Conservation (phyloP, 1,140 invertebrate genomes). For the Metaphire vulgaris region DNA sequence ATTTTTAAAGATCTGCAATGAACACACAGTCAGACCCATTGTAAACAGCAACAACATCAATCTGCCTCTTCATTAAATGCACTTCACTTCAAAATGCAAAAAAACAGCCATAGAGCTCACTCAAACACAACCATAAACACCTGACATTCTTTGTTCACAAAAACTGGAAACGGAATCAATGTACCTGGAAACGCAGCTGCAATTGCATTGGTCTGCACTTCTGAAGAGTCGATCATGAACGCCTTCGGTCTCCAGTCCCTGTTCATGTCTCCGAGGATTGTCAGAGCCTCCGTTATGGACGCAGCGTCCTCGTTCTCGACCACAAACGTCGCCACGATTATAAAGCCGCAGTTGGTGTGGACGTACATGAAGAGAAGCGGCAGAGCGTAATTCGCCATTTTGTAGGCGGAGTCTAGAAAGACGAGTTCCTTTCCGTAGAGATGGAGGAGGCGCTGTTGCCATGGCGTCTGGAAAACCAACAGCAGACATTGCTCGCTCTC, state of each 20-base stretch:
- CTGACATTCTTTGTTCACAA: no score
- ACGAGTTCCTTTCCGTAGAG: conserved; percentile 31
- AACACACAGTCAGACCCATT: no score
- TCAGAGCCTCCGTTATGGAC: conserved; percentile 29
- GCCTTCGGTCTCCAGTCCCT: conserved; percentile 26
- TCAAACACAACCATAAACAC: no score
- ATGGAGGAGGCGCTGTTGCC: conserved; percentile 25
- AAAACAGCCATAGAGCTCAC: no score
- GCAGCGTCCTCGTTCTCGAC: conserved; percentile 28
- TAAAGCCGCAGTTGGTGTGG: conserved; percentile 32
- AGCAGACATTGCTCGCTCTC: conserved; percentile 10
- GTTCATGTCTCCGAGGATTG: conserved; percentile 32
- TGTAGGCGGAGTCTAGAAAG: conserved; percentile 35
- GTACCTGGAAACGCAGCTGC: conserved; percentile 10
- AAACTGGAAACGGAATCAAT: no score
- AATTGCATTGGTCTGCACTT: conserved; percentile 16
- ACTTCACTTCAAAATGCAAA: no score
- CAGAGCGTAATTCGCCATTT: conserved; percentile 32
- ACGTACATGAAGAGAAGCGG: conserved; percentile 34
- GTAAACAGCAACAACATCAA: no score
- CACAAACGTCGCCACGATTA: conserved; percentile 30
- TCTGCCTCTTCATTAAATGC: no score
- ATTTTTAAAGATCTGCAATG: no score
- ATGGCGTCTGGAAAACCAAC: conserved; percentile 31
- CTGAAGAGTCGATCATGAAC: conserved; percentile 25